Percentiles rank a stretch among this genome's conserved stretches.
Conservation (phyloP, 2,113 vertebrate species). For the Eretmochelys imbricata region DNA sequence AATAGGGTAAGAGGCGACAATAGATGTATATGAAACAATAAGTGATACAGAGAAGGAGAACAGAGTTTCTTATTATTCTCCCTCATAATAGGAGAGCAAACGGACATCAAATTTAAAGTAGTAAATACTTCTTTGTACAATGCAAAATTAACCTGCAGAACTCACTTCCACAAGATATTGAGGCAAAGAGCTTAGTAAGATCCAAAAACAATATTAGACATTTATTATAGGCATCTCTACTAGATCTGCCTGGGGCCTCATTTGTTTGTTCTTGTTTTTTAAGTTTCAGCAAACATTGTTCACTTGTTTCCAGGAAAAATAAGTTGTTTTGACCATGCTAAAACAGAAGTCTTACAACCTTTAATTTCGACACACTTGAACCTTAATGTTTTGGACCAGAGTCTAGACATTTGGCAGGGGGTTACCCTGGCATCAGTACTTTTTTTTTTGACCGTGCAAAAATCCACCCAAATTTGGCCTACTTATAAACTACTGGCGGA, state of each 20-base stretch:
- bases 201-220: not conserved
- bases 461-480: not conserved
- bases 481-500: not conserved
- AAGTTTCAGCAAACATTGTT: not conserved
- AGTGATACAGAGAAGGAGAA: not conserved
- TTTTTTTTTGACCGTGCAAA: not conserved
- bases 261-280: not conserved
- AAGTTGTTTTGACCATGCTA: not conserved
- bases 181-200: not conserved
- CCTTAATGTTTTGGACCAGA: not conserved
- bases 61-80: not conserved
- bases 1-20: not conserved
- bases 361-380: not conserved
- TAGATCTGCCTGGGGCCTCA: not conserved
- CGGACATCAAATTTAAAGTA: not conserved
- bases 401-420: rapidly evolving
- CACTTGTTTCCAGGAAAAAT: not conserved
- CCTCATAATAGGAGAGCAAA: not conserved
- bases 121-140: not conserved
- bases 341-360: not conserved
- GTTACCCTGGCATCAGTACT: rapidly evolving
- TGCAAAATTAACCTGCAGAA: not conserved
- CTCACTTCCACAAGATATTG: not conserved
- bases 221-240: not conserved
- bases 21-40: not conserved